Evolutionary conservation across 2,797 vertebrate genomes (phyloP), one percentile per base, ranked within the genome.

Genomic region (Gymnopithys bicolor): DNA sequence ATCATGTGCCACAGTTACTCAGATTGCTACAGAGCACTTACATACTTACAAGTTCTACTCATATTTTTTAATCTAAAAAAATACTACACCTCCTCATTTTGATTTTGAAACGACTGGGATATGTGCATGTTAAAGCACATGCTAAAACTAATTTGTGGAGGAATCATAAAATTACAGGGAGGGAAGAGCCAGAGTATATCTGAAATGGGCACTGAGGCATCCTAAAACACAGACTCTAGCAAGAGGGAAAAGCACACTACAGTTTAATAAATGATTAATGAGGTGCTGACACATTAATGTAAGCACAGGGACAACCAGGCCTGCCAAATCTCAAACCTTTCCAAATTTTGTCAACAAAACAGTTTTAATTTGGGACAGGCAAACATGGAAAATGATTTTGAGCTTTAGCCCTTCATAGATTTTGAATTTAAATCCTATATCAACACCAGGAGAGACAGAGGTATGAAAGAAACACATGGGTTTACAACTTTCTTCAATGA

Each of bases 301-400:
- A 97, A 97, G 96, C 89, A 95, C 89, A 87, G 92, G 95, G 92
- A 98, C 84, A 92, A 77, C 43, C 59, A 85, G 91, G 91, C 86
- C 96, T 97, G 97, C 97, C 97, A 97, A 97, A 95, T 94, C 96
- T 94, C 90, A 94, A 97, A 93, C 84, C 90, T 96, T 95, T 95
- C 95, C 95, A 94, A 97, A 97, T 95, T 96, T 95, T 98, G 96
- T 97, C 97, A 97, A 97, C 95, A 97, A 98, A 98, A 97, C 93
- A 95, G 95, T 95, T 97, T 97, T 96, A 98, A 96, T 96, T 97
- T 93, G 93, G 74, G 95, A 95, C 87, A 97, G 93, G 95, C 95
- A 97, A 97, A 97, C 95, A 96, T 0, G 69, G 90, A 90, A 95
- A 97, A 96, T 89, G 88, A 97, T 95, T 97, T 96, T 93, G 75